Evolutionary conservation across 1,140 invertebrate genomes (phyloP).

Genomic region (Drosophila rufa): DNA sequence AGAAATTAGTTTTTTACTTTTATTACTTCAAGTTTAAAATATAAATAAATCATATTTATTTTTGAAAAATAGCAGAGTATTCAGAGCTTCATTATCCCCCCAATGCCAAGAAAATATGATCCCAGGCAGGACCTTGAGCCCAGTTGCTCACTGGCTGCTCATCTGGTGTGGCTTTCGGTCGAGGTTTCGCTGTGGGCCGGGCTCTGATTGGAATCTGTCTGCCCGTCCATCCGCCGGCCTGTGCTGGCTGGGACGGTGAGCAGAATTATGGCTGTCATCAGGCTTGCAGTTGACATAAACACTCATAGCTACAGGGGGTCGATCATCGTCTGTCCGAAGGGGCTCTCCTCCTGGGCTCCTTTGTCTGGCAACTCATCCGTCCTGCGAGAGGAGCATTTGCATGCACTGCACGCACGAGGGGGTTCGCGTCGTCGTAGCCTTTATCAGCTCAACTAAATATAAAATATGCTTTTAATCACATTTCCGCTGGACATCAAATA

Average conservation of each 20-base stretch:
- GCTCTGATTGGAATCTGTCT: slow-evolving; percentile 40
- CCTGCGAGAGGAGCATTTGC: slow-evolving; percentile 32
- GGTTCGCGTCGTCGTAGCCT: slow-evolving; percentile 17
- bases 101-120: slow-evolving; percentile 4
- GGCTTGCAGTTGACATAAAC: slow-evolving; percentile 79
- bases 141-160: slow-evolving; percentile 38
- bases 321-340: slow-evolving; percentile 45
- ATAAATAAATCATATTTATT: too few species aligned
- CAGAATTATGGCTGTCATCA: slow-evolving; percentile 81
- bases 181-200: slow-evolving; percentile 26
- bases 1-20: too few species aligned
- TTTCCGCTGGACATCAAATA: slow-evolving; percentile 78
- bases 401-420: slow-evolving; percentile 44
- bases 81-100: background rate
- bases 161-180: slow-evolving; percentile 45
- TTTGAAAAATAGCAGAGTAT: background rate
- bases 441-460: slow-evolving; percentile 66
- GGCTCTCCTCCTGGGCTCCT: slow-evolving; percentile 36
- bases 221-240: background rate
- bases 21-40: too few species aligned
- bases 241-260: slow-evolving; percentile 23
- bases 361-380: slow-evolving; percentile 20
- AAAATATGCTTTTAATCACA: slow-evolving; percentile 83
- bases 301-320: slow-evolving; percentile 77
- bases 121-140: slow-evolving; percentile 49